Evolutionary conservation across 2,888 invertebrate species (phyloP), one percentile per base, ranked within the genome.

Genomic region (Leptinotarsa haldemani): DNA sequence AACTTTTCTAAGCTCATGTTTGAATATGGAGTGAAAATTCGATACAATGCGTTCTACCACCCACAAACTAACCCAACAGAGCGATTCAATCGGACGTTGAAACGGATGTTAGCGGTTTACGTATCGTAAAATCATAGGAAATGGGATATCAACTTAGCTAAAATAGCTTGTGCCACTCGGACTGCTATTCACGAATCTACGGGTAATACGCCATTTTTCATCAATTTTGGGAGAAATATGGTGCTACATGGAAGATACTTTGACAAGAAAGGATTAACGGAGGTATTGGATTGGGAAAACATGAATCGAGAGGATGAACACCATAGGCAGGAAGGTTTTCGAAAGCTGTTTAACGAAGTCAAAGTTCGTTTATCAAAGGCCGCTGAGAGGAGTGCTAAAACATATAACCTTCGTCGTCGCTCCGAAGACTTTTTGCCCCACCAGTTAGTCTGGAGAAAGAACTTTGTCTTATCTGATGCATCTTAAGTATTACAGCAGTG

Each of bases 401-500:
- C 48, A 4, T 77, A 77, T 47, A 72, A 78, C 58, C 71, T 77
- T 9, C 56, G 77, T 15, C 68, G 61, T 30, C 65, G 77, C 1
- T n/a, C 48, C 15, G 63, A 52, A 22, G 20, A 48, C 25, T 74
- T 77, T 61, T 20, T 63, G 22, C 58, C 64, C 12, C 71, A 74
- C 15, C 69, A 78, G 56, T 9, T 68, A n/a, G 76, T 79, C 13
- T 79, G 77, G 75, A 69, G 70, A n/a, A 65, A 68, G 18, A 79
- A 79, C 68, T 70, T 67, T n/a, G 73, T 77, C 0, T 58, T 80
- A 1, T 81, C 81, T n/a, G 73, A 76, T 18, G 80, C 80, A 0
- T 46, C 79, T 3, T 3, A 68, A 78, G 16, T 47, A 69, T 40
- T 73, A 80, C 40, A 56, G 80, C 0, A 67, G 73, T 3, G 82